Evolutionary conservation across 1,140 invertebrate genomes (phyloP), one percentile per base, ranked within the genome.

Genomic region (Philaenus spumarius): DNA sequence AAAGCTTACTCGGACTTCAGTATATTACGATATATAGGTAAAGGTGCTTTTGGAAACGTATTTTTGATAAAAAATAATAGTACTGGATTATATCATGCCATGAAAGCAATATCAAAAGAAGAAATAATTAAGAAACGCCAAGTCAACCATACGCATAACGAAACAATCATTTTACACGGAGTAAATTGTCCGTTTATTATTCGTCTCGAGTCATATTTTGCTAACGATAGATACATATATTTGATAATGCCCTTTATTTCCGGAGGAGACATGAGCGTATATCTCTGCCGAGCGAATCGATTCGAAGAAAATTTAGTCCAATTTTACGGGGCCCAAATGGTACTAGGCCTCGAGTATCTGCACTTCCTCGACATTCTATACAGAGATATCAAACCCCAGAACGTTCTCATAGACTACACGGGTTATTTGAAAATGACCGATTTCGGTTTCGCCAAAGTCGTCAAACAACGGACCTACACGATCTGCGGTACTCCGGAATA

Each of bases 401-500:
- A 98, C 75, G 85, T 98, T 62, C 77, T 98, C 45, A 86, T 98
- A 53, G 85, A 83, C 69, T 75, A 77, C 62, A 79, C 78, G 35
- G 95, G 96, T 2, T 97, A 97, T 69, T 0, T 57, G 5, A 61
- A 59, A 43, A 20, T 64, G 20, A 53, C 51, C 2, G 63, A 64
- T 47, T 64, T 62, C 17, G 58, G 60, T 7, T 60, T 64, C 34
- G 40, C 40, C 23, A 64, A 64, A 48, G 20, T 55, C 11, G 37
- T 60, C 6, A 47, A 17, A 20, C 15, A 15, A 15, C 58, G 60
- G 37, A 97, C 95, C 0, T 95, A 91, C 85, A 97, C 95, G 0
- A 71, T 98, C 22, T 98, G 95, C 75, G 95, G 95, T 1, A 98
- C 95, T 1, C 95, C 95, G 0, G 94, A 97, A 72, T 97, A 97